Evolutionary conservation across 1,140 invertebrate genomes (phyloP), one percentile per base, ranked within the genome.

Genomic region (Mamestra configurata): DNA sequence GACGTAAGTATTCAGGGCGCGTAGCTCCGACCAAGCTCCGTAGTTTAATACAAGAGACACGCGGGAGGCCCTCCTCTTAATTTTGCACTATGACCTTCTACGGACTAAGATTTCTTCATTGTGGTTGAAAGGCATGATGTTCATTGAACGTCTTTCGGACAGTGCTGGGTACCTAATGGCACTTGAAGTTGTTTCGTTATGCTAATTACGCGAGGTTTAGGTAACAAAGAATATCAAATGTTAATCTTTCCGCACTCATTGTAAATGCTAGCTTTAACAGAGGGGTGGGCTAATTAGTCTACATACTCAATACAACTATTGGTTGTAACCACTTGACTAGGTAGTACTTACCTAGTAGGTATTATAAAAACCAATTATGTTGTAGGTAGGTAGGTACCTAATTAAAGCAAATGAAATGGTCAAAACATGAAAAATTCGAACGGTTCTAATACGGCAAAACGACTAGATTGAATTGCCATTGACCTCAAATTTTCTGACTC

Each of bases 1-100:
- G 72, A 82, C 79, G 73, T 87, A 86, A 81, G 78, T 87, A 89
- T 89, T 89, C 87, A 88, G 88, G 85, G 68, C 86, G 86, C 87
- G 83, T 82, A 64, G 59, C 79, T 80, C 49, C 81, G 77, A 82
- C 66, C 31, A 37, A 57, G 22, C 24, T 15, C 5, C 46, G 40
- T 71, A 82, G 59, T 1, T 31, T 18, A 24, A 55, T 55, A 55
- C 27, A 61, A 18, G 15, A 31, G n/a, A 37, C 35, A 40, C 81
- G 64, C 53, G 68, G 78, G 51, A 79, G 66, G 76, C 20, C 35
- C 57, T 49, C 43, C 46, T 73, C 57, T 37, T 57, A 72, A 72
- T 71, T 64, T 73, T 80, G 70, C 78, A 82, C 77, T 64, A 40
- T 73, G 53, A 78, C 81, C 73, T 80, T 79, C 80, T 79, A 80